These are phyloP conservation scores for Cheirogaleus major DNA, from an alignment of 2,797 vertebrate genomes.

Conservation along the genomic window DNA sequence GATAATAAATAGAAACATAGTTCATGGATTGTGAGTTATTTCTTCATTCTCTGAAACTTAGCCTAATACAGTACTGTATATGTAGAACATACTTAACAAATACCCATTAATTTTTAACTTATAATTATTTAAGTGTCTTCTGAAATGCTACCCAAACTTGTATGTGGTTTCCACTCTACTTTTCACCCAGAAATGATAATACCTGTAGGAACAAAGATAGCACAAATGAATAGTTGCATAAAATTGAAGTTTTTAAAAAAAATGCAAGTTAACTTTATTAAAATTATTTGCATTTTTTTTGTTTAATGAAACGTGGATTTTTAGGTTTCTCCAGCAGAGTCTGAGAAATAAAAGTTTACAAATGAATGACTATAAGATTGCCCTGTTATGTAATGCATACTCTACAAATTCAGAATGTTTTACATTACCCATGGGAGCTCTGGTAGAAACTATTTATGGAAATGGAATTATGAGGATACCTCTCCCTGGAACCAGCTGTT, in stretches of 20 bases:
- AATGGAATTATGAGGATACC: constrained; percentile 94
- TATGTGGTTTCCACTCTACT: neutral
- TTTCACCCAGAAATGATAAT: neutral
- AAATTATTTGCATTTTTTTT: constrained; percentile 59
- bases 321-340: constrained; percentile 97
- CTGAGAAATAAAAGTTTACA: constrained; percentile 96
- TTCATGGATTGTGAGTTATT: constrained; percentile 14
- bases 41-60: constrained; percentile 32
- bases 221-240: neutral
- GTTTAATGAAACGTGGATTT: constrained; percentile 46
- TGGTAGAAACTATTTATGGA: constrained; percentile 99
- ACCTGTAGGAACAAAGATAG: neutral
- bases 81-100: neutral
- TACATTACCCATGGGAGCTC: constrained; percentile 97
- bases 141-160: constrained; percentile 8
- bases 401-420: constrained; percentile 99
- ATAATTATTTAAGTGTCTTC: neutral
- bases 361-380: constrained; percentile 99
- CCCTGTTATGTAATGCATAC: constrained; percentile 97
- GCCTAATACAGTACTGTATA: neutral
- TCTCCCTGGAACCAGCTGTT: constrained; percentile 96
- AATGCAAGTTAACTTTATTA: constrained; percentile 13
- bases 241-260: neutral
- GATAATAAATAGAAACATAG: constrained; percentile 2
- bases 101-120: constrained; percentile 3